Evolutionary conservation across 1,140 invertebrate species (phyloP).

Genomic region (Trichonephila clavipes): DNA sequence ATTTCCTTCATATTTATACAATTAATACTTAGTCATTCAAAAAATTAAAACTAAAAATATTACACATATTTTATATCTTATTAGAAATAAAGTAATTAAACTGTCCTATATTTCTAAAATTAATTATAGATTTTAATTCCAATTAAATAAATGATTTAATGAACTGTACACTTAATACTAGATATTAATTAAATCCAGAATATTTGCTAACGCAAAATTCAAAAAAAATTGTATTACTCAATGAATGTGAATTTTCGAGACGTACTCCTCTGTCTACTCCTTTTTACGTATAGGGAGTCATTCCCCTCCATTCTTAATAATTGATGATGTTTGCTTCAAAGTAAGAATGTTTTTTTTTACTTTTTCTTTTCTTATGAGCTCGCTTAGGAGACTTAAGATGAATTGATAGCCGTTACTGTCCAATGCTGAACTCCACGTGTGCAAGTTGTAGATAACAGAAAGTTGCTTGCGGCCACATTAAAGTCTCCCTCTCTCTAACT

Average conservation of each 20-base stretch:
- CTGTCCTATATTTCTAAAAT: no score
- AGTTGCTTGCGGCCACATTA: conserved; percentile 41
- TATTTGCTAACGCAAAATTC: conserved; percentile 22
- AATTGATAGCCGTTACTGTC: conserved; percentile 59
- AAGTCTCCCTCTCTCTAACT: not conserved
- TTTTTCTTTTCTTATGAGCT: not conserved
- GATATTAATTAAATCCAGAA: conserved; percentile 27
- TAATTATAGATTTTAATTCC: not conserved
- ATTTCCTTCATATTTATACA: no score
- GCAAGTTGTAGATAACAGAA: conserved; percentile 51
- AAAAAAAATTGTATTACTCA: not conserved
- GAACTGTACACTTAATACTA: not conserved
- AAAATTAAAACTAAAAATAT: no score
- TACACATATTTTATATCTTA: no score
- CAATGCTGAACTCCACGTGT: conserved; percentile 58
- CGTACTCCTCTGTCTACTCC: not conserved
- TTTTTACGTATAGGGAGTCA: not conserved
- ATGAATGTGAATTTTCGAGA: conserved; percentile 19
- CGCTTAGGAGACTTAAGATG: conserved; percentile 53
- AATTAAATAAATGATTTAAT: not conserved
- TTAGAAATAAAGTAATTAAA: no score
- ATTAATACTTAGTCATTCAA: no score
- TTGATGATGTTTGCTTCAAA: conserved; percentile 63
- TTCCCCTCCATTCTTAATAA: conserved; percentile 51
- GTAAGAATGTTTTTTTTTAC: not conserved